Conservation (phyloP, 2,113 vertebrate species). For the Microcebus griseorufus region DNA sequence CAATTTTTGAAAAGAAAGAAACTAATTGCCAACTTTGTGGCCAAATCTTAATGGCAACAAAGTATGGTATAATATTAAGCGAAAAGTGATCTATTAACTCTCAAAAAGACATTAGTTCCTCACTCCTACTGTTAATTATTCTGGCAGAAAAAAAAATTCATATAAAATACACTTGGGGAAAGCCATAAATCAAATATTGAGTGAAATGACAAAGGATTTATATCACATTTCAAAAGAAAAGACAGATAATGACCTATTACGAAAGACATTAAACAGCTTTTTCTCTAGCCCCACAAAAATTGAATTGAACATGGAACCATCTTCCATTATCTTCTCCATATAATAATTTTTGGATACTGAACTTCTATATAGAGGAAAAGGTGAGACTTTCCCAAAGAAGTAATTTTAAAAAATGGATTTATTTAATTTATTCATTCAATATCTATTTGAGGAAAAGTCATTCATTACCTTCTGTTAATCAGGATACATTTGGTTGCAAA, state of each 20-base stretch:
- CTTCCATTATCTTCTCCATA: neutral
- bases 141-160: neutral
- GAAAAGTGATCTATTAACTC: neutral
- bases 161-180: neutral
- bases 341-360: neutral
- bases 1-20: conserved; percentile 22
- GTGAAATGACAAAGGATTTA: neutral
- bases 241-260: neutral
- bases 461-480: neutral
- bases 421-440: neutral
- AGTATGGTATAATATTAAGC: neutral
- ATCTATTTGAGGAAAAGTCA: neutral
- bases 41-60: neutral
- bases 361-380: neutral
- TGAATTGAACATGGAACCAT: neutral
- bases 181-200: neutral
- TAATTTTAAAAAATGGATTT: neutral
- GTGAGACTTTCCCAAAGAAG: neutral
- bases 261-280: neutral
- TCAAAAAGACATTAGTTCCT: neutral
- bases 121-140: neutral
- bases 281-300: neutral
- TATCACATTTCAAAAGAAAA: neutral
- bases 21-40: conserved; percentile 21
- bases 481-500: neutral